These are phyloP conservation scores for Gulo gulo DNA, from an alignment of 2,113 vertebrate species.

Conservation along the genomic window DNA sequence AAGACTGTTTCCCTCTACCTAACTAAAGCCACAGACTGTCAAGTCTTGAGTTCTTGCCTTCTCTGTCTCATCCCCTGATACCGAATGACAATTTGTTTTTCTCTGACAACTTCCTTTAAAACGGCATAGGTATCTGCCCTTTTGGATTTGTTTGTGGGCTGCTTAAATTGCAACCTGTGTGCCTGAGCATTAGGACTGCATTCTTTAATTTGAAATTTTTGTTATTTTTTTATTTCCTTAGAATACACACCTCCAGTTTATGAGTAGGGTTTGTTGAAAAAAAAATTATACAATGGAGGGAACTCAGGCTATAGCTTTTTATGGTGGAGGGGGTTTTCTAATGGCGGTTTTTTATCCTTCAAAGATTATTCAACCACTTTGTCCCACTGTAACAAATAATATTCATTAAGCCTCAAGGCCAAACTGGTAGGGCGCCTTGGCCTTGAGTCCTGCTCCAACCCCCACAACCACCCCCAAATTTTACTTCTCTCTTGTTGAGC, in stretches of 20 bases:
- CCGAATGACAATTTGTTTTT: neutral
- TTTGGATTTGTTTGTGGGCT: neutral
- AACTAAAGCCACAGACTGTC: neutral
- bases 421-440: neutral
- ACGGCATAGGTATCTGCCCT: neutral
- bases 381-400: neutral
- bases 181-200: neutral
- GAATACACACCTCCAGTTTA: neutral
- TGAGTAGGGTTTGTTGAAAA: neutral
- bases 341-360: neutral
- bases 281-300: neutral
- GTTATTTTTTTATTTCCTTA: neutral
- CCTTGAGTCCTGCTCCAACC: neutral
- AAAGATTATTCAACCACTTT: neutral
- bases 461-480: accelerated
- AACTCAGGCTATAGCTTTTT: neutral
- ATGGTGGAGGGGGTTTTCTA: neutral
- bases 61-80: neutral
- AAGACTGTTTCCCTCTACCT: neutral
- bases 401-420: neutral
- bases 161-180: neutral
- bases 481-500: neutral
- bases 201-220: neutral
- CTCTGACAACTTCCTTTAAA: neutral
- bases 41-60: neutral